Conservation (phyloP, 2,113 vertebrate genomes). For the Brachirus orientalis region DNA sequence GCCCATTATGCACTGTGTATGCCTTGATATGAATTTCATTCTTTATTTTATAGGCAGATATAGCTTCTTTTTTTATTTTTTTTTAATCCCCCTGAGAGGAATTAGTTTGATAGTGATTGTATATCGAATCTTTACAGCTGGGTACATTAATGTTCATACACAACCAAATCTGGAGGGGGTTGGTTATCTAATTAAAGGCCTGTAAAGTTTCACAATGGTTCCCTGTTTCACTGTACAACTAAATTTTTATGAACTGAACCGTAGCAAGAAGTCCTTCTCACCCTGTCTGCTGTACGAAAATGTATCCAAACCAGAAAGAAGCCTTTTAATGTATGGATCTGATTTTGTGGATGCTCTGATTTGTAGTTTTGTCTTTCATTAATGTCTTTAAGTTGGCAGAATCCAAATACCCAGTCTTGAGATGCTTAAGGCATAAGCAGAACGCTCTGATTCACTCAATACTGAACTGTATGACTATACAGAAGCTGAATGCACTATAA, state of each 20-base stretch:
- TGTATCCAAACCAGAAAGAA: conserved; percentile 30
- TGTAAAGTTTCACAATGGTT: conserved; percentile 14
- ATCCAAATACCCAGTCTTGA: conserved; percentile 68
- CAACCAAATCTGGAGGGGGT: neutral
- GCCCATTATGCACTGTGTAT: conserved; percentile 18
- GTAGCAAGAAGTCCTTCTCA: conserved; percentile 32
- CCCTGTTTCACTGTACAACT: conserved; percentile 3
- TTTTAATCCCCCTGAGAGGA: conserved; percentile 37
- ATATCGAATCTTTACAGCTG: conserved; percentile 27
- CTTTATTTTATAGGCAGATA: conserved; percentile 21
- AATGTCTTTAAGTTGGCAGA: conserved; percentile 67
- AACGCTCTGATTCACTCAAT: conserved; percentile 69
- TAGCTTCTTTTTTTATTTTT: too few relatives aligned
- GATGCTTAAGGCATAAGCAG: conserved; percentile 33
- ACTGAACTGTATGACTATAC: conserved; percentile 54
- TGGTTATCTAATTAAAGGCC: neutral
- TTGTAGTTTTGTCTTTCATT: conserved; percentile 52
- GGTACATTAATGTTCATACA: neutral
- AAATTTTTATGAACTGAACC: conserved; percentile 8
- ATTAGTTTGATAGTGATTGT: too few relatives aligned
- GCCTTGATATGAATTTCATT: conserved; percentile 28
- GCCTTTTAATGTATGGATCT: conserved; percentile 43
- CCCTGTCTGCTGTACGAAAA: conserved; percentile 11
- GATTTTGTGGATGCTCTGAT: conserved; percentile 49
- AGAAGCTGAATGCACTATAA: conserved; percentile 72